Percentiles rank a stretch among this genome's conserved stretches.
phyloP scores from a whole-genome alignment of 2,113 vertebrate species.

The Chloropsis cyanopogon region DNA sequence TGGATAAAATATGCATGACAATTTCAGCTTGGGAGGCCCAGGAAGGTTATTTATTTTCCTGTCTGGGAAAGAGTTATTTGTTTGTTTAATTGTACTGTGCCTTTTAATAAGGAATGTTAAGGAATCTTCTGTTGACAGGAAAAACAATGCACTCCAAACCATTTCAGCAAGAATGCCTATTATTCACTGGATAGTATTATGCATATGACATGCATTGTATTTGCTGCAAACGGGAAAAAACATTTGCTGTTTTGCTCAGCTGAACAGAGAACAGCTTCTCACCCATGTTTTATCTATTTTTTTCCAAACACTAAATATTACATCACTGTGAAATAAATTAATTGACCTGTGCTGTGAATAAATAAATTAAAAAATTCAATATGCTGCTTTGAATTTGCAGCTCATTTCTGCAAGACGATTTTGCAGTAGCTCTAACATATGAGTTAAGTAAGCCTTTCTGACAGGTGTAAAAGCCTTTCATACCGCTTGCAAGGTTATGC shows the following conservation, averaged over 20 bases:
- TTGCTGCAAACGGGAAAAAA: conserved; percentile 12
- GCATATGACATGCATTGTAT: neutral
- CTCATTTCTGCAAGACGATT: conserved; percentile 42
- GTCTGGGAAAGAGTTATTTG: conserved; percentile 43
- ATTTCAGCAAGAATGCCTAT: conserved; percentile 5
- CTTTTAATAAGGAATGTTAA: conserved; percentile 44
- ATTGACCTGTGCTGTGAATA: conserved; percentile 66
- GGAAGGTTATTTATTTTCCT: conserved; percentile 49
- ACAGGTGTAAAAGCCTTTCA: conserved; percentile 63
- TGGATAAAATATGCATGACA: neutral
- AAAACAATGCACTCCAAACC: conserved; percentile 7
- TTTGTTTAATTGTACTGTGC: conserved; percentile 52
- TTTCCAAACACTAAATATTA: conserved; percentile 66
- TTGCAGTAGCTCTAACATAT: conserved; percentile 50
- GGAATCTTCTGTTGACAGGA: conserved; percentile 8
- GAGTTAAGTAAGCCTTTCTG: conserved; percentile 68
- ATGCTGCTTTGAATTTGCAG: conserved; percentile 62
- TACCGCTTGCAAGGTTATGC: conserved; percentile 52
- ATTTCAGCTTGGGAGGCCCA: conserved; percentile 17
- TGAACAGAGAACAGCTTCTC: conserved; percentile 35
- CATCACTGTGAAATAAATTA: conserved; percentile 71
- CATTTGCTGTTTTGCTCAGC: conserved; percentile 57
- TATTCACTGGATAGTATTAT: neutral
- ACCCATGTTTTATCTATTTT: conserved; percentile 52
- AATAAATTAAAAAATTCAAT: conserved; percentile 70